Evolutionary conservation across 2,888 invertebrate genomes (phyloP).

Genomic region (Notodonta dromedarius): DNA sequence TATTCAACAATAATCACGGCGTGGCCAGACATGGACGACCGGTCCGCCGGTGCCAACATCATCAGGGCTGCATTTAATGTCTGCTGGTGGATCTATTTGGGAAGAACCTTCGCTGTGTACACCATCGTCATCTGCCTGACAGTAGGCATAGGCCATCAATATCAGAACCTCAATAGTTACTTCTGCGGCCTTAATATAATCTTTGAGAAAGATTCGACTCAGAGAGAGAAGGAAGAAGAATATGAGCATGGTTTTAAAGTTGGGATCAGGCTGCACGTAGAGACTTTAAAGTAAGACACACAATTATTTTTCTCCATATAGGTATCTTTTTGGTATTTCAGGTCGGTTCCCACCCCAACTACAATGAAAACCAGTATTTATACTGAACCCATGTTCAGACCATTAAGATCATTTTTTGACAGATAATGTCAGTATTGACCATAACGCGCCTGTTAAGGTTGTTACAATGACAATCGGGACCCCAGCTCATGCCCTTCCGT

Average conservation of each 20-base stretch:
- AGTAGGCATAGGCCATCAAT: slow-evolving; percentile 45
- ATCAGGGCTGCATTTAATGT: slow-evolving; percentile 42
- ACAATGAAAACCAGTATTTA: no score
- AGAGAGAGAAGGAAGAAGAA: slow-evolving; percentile 43
- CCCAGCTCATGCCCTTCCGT: no score
- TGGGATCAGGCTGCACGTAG: slow-evolving; percentile 55
- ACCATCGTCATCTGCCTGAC: slow-evolving; percentile 43
- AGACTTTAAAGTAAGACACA: slow-evolving; percentile 22
- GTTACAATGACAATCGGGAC: no score
- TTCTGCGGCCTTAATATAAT: slow-evolving; percentile 34
- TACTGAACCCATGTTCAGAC: no score
- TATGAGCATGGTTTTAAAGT: slow-evolving; percentile 49
- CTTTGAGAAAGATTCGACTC: slow-evolving; percentile 28
- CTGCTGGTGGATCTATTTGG: slow-evolving; percentile 51
- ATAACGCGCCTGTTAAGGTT: no score
- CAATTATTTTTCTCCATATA: no score
- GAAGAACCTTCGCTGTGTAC: slow-evolving; percentile 38
- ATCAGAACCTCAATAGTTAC: slow-evolving; percentile 42
- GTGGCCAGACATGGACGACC: slow-evolving; percentile 55
- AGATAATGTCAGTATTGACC: no score
- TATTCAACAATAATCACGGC: slow-evolving; percentile 53
- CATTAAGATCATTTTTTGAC: no score
- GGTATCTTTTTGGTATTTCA: no score
- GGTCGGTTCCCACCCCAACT: no score
- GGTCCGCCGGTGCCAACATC: slow-evolving; percentile 30